Evolutionary conservation across 2,113 vertebrate genomes (phyloP).

Genomic region (Indicator maculatus): DNA sequence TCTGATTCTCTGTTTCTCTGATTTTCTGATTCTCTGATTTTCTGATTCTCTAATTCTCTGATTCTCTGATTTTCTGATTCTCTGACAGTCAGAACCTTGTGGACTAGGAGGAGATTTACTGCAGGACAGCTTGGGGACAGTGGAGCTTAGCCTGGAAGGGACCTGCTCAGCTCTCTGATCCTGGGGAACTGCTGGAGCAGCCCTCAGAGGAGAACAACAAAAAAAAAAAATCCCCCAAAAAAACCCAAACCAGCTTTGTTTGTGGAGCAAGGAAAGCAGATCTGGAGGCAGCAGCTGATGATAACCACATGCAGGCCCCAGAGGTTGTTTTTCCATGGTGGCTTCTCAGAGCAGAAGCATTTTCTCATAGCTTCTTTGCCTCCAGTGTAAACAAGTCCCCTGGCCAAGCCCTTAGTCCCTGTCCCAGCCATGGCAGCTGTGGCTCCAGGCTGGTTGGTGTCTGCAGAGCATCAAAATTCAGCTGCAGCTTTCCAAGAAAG

Average conservation of each 20-base stretch:
- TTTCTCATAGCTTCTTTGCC: not conserved
- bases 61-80: too few relatives aligned
- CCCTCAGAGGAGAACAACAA: not conserved
- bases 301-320: not conserved
- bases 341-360: not conserved
- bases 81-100: not conserved
- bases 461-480: not conserved
- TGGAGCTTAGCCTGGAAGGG: not conserved
- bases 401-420: not conserved
- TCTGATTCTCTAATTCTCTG: too few relatives aligned
- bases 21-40: too few relatives aligned
- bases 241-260: not conserved
- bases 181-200: not conserved
- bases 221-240: too few relatives aligned
- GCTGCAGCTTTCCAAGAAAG: constrained; percentile 53
- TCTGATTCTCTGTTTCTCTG: too few relatives aligned
- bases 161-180: not conserved
- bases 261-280: not conserved
- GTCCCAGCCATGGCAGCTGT: not conserved
- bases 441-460: not conserved
- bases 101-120: not conserved
- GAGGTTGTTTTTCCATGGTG: not conserved
- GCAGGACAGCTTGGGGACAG: not conserved
- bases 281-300: not conserved
- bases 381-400: not conserved